Evolutionary conservation across 2,797 vertebrate species (phyloP), one percentile per base, ranked within the genome.

Genomic region (Phoxinus dragarum): DNA sequence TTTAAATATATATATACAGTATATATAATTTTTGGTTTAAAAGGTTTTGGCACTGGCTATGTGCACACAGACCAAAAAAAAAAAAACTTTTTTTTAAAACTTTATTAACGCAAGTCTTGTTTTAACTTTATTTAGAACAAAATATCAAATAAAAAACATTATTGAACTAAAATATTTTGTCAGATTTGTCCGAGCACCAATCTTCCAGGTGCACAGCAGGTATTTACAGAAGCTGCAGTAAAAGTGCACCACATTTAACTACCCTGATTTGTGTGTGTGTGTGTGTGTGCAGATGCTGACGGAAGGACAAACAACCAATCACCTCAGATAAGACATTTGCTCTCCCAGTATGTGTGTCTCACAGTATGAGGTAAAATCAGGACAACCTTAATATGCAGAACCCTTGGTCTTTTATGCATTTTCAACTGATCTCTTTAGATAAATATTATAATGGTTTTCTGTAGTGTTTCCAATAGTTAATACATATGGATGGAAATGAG

Each of bases 171-270:
- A 66, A 17, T 17, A 8, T 66, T 17, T 49, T 2, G 56, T 11
- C 44, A 54, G 3, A 16, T 78, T n/a, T 14, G 12, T 42, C 21
- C 38, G 23, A 36, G 34, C 92, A 87, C 92, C 95, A 83, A 95
- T 96, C 96, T 95, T 94, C 94, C 90, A 92, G 93, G 91, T 95
- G 92, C 87, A 56, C 89, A 84, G 93, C 94, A 94, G 91, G 90
- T 94, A 90, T 96, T 96, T 94, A 94, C 91, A 92, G 92, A 93
- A 88, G 91, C 86, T 40, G 92, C 94, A 94, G 92, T 91, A 93
- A 91, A 94, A 92, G 84, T 92, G 90, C 40, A 49, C 87, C 93
- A 75, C 96, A 90, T 96, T 96, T 96, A 95, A 94, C 92, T 94
- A 94, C 90, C 93, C 94, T 95, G 96, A 96, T 96, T 96, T 94